Percentiles rank a stretch among this genome's conserved stretches.
Evolutionary conservation across 2,113 vertebrate species (phyloP).

Genomic region (Scophthalmus maximus): DNA sequence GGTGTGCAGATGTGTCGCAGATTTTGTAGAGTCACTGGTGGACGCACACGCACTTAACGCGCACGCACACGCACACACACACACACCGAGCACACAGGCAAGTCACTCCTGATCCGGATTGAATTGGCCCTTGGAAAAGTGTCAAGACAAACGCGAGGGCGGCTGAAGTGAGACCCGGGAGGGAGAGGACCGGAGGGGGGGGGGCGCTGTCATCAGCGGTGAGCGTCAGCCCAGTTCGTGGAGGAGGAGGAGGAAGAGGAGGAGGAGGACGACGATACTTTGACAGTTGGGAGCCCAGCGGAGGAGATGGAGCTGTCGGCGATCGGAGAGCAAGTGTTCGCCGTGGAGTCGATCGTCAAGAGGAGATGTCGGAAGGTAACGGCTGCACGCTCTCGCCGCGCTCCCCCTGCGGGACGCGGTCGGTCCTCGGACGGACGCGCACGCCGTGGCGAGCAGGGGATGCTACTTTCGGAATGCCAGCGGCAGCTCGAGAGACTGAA

Average conservation of each 20-base stretch:
- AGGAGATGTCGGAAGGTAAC: slow-evolving; percentile 93
- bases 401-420: too few relatives aligned
- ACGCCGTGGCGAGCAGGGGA: too few relatives aligned
- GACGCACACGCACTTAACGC: background rate
- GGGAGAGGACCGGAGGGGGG: background rate
- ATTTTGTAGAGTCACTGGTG: slow-evolving; percentile 83
- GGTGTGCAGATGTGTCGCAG: slow-evolving; percentile 87
- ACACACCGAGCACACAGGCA: background rate
- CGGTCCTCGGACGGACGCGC: too few relatives aligned
- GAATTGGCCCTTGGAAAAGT: background rate
- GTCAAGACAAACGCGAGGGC: background rate
- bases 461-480: too few relatives aligned
- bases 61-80: background rate
- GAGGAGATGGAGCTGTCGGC: slow-evolving; percentile 95
- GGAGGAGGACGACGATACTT: slow-evolving; percentile 9
- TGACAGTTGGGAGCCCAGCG: background rate
- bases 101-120: background rate
- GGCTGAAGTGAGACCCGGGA: background rate
- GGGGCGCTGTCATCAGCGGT: slow-evolving; percentile 16
- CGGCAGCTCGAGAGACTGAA: too few relatives aligned
- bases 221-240: slow-evolving; percentile 50
- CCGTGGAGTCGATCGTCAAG: slow-evolving; percentile 94
- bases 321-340: slow-evolving; percentile 98
- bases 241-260: slow-evolving; percentile 11
- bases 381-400: background rate